Evolutionary conservation across 1,140 invertebrate genomes (phyloP).

Genomic region (Brachionus rotundiformis): DNA sequence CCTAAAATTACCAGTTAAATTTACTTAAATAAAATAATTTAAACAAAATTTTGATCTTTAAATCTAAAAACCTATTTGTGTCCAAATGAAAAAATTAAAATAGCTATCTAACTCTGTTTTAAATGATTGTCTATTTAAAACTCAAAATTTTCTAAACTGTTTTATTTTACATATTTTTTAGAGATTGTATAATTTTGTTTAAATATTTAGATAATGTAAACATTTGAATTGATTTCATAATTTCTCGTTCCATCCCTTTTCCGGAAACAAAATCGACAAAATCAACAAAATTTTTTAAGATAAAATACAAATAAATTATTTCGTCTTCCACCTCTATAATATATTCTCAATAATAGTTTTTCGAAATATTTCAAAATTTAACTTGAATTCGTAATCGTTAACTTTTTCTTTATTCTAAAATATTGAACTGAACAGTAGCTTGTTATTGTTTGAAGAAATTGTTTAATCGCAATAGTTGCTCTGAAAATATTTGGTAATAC

Average conservation of each 20-base stretch:
- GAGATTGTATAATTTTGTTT: neutral
- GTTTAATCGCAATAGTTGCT: too few species aligned
- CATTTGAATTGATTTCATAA: constrained; percentile 17
- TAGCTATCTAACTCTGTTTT: neutral
- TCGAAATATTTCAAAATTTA: too few species aligned
- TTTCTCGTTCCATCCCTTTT: constrained; percentile 3
- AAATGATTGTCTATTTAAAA: neutral
- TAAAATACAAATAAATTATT: neutral
- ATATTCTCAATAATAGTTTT: neutral
- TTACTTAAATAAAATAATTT: too few species aligned
- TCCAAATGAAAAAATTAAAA: neutral
- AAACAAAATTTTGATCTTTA: too few species aligned
- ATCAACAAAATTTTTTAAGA: constrained; percentile 10
- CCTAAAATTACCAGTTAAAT: too few species aligned
- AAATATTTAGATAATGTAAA: neutral
- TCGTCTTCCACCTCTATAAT: neutral
- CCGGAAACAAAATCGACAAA: neutral
- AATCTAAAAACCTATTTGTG: too few species aligned
- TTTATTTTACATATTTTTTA: neutral
- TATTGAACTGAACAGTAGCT: too few species aligned
- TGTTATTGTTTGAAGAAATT: too few species aligned
- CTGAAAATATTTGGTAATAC: too few species aligned
- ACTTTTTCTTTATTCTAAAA: too few species aligned
- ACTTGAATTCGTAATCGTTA: too few species aligned
- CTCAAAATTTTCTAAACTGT: neutral